These are phyloP conservation scores for Cyrtodaria siliqua DNA, from an alignment of 2,888 invertebrate species.

Conservation along the genomic window DNA sequence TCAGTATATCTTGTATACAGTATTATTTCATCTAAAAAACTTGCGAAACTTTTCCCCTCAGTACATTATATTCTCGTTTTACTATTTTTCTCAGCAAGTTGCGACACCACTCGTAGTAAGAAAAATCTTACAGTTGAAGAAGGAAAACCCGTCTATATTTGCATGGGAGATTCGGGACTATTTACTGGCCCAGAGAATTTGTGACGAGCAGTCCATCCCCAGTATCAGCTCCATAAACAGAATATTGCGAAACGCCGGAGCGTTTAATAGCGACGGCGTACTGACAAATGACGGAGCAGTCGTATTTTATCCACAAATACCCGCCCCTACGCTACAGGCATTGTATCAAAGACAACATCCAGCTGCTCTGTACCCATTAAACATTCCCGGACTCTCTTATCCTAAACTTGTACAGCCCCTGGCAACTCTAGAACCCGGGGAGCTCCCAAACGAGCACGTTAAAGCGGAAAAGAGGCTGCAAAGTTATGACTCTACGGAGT, in stretches of 20 bases:
- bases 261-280: conserved; percentile 64
- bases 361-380: conserved; percentile 64
- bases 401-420: conserved; percentile 78
- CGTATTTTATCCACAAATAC: conserved; percentile 56
- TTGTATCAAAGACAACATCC: conserved; percentile 58
- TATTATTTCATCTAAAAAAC: too few species aligned
- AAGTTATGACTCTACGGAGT: conserved; percentile 13
- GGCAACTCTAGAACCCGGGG: conserved; percentile 46
- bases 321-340: conserved; percentile 54
- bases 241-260: conserved; percentile 89
- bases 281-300: conserved; percentile 46
- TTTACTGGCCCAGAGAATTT: conserved; percentile 94
- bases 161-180: conserved; percentile 98
- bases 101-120: conserved; percentile 98
- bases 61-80: too few species aligned
- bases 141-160: conserved; percentile 98
- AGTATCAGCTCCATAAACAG: conserved; percentile 97
- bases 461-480: conserved; percentile 10
- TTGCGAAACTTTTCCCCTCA: too few species aligned
- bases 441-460: conserved; percentile 20
- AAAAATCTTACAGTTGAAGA: conserved; percentile 96
- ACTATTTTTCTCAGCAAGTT: conserved; percentile 91
- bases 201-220: conserved; percentile 92
- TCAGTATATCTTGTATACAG: too few species aligned
- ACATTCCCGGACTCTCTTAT: conserved; percentile 79